Conservation (phyloP, 2,888 invertebrate genomes). For the Gymnosoma rotundatum region DNA sequence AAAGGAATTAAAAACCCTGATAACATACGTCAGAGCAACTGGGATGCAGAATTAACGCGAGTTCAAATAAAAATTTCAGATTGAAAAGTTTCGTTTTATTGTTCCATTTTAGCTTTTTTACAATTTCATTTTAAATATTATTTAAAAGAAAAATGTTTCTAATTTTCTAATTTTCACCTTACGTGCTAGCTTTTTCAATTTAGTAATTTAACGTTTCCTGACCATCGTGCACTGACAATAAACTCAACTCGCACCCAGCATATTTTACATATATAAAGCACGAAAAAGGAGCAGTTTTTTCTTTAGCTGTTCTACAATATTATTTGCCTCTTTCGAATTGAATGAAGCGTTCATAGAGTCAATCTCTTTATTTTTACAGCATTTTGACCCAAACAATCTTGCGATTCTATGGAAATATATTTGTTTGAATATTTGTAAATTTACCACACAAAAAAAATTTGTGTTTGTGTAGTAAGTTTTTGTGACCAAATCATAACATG, state of each 20-base stretch:
- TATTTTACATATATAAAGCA: constrained; percentile 5
- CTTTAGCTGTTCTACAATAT: constrained; percentile 44
- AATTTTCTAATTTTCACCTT: too few relatives aligned
- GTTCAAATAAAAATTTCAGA: too few relatives aligned
- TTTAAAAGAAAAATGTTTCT: too few relatives aligned
- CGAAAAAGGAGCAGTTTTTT: constrained; percentile 37
- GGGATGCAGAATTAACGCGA: too few relatives aligned
- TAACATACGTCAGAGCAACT: too few relatives aligned
- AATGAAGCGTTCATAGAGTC: constrained; percentile 26
- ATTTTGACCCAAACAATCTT: constrained; percentile 47
- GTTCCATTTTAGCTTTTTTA: too few relatives aligned
- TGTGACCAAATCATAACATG: constrained; percentile 17
- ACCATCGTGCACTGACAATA: constrained; percentile 37
- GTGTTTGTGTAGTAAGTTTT: constrained; percentile 19
- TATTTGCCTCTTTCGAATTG: constrained; percentile 41
- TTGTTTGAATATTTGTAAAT: constrained; percentile 40
- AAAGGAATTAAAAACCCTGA: too few relatives aligned
- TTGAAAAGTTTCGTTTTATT: too few relatives aligned
- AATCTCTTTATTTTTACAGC: constrained; percentile 40
- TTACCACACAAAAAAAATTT: constrained; percentile 39
- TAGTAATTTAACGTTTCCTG: background rate
- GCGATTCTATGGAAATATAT: constrained; percentile 27
- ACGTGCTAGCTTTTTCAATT: background rate
- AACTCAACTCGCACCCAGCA: constrained; percentile 6
- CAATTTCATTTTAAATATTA: too few relatives aligned